Base-by-base conservation (phyloP, 2,888 invertebrate genomes). In the Onchidella celtica region DNA sequence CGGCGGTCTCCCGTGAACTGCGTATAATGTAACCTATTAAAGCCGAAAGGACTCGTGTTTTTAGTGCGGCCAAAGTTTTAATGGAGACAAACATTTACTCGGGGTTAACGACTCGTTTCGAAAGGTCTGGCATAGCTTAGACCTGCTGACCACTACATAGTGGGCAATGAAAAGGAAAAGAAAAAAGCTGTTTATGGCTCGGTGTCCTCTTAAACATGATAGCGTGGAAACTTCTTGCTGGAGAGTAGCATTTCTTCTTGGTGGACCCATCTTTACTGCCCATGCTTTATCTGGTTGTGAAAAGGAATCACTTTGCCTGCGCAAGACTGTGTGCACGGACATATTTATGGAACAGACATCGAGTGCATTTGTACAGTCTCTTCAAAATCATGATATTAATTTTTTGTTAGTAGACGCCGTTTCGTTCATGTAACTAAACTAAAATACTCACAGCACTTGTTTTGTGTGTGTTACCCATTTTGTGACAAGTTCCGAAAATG, bases 41-140 rank as follows among this genome's bases (percentile, higher is more conserved):
- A 17, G 47, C 9, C 47, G 47, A 47, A 17, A 17, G 47, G 17
- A 17, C 47, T 47, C 47, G 47, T 47, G 47, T 47, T 47, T 47
- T 47, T 47, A 47, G 47, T 47, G 47, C 47, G 47, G 47, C 9
- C 47, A 47, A 47, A 47, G 47, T 47, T 47, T 47, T 47, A 47
- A 47, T 65, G 65, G 65, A 65, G 65, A 65, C 65, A 65, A 65
- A 65, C 65, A 65, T 65, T 65, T 65, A 32, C 65, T 65, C 32
- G 29, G 29, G 27, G 14, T 65, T 65, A 65, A 65, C 65, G 65
- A 65, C 65, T 65, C 65, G 24, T 24, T 65, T 32, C 65, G 32
- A 65, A 65, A 24, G 65, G 65, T 27, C 65, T 65, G 65, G 65
- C 27, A 9, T 29, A 27, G 29, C 65, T 65, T 29, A 27, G 32